These are phyloP conservation scores for Drusus annulatus DNA, from an alignment of 1,140 invertebrate species.

Conservation along the genomic window DNA sequence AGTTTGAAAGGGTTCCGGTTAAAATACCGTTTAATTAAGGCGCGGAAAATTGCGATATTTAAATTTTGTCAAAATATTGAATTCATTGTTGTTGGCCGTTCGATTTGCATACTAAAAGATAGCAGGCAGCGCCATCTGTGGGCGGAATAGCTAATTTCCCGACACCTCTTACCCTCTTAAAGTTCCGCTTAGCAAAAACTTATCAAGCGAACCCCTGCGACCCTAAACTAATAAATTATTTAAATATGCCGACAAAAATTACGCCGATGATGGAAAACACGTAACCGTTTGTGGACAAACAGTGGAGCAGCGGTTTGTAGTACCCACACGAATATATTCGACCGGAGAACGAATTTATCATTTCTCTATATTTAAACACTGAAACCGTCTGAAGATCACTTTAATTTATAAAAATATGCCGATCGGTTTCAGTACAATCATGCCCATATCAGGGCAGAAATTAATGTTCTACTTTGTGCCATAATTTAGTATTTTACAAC, in stretches of 20 bases:
- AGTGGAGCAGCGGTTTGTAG: too few species aligned
- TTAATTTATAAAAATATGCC: too few species aligned
- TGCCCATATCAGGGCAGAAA: too few species aligned
- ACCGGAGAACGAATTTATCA: not conserved
- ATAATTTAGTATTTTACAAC: too few species aligned
- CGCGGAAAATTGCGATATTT: slow-evolving; percentile 35
- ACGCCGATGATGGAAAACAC: not conserved
- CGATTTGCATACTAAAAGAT: slow-evolving; percentile 58
- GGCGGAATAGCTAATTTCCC: slow-evolving; percentile 35
- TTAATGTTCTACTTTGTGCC: too few species aligned
- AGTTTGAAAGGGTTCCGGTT: slow-evolving; percentile 7
- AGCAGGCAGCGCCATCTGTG: slow-evolving; percentile 42
- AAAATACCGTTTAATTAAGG: slow-evolving; percentile 54
- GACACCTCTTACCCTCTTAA: slow-evolving; percentile 41
- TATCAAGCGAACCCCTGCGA: slow-evolving; percentile 40
- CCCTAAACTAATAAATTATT: slow-evolving; percentile 4
- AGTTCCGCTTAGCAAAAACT: slow-evolving; percentile 51
- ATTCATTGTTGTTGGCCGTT: slow-evolving; percentile 54
- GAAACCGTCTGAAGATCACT: too few species aligned
- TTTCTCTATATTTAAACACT: too few species aligned
- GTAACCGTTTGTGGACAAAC: too few species aligned
- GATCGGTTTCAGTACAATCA: too few species aligned
- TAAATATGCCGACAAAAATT: slow-evolving; percentile 17
- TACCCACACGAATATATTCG: not conserved
- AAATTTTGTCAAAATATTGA: slow-evolving; percentile 60